phyloP scores from a whole-genome alignment of 2,113 vertebrate species.

The Larimichthys polyactis region DNA sequence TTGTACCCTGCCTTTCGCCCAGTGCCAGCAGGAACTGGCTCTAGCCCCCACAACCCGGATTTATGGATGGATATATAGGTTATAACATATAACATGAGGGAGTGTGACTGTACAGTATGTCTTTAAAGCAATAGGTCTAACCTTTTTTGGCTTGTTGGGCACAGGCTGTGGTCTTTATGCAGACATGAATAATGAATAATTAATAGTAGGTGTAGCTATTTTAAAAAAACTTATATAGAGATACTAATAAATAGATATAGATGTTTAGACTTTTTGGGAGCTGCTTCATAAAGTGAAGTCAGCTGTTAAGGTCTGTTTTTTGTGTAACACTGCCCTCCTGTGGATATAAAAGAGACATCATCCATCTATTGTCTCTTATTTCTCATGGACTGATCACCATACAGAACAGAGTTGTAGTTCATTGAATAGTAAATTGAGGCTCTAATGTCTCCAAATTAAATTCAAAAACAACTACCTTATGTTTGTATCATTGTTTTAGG shows the following conservation, averaged over 20 bases:
- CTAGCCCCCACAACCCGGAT: too few species aligned
- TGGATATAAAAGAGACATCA: constrained; percentile 17
- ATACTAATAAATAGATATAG: not conserved
- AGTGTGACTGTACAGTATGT: not conserved
- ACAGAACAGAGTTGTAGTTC: not conserved
- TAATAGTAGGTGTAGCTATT: not conserved
- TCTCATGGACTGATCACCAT: not conserved
- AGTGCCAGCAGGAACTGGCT: too few species aligned
- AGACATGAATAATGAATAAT: fast-evolving
- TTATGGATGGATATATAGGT: not conserved
- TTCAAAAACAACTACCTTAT: not conserved
- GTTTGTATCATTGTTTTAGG: not conserved
- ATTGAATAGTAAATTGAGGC: not conserved
- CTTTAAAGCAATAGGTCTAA: not conserved
- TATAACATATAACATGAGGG: not conserved
- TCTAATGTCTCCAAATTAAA: not conserved
- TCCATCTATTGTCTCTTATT: not conserved
- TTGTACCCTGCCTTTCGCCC: too few species aligned
- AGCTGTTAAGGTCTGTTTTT: not conserved
- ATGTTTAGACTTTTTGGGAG: not conserved
- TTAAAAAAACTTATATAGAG: not conserved
- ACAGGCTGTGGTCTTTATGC: not conserved
- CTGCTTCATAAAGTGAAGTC: not conserved
- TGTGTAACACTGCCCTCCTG: constrained; percentile 58
- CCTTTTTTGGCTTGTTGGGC: not conserved